These are phyloP conservation scores for Microctonus hyperodae DNA, from an alignment of 2,888 invertebrate genomes.

Conservation along the genomic window DNA sequence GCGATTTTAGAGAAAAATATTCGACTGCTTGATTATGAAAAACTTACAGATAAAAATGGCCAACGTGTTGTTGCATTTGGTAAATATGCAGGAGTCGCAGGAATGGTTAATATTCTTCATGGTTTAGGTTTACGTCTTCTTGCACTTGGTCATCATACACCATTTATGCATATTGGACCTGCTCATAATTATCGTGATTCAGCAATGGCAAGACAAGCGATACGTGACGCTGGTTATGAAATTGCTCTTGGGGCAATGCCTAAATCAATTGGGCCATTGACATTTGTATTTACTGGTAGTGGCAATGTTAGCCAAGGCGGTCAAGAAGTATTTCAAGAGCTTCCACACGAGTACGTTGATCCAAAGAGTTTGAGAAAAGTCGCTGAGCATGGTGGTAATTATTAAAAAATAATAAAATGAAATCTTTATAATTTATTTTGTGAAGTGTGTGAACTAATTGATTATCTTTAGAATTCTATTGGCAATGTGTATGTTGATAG, in stretches of 20 bases:
- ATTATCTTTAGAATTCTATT: not conserved
- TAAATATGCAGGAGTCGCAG: constrained; percentile 97
- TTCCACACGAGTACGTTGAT: constrained; percentile 97
- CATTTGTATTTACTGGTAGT: constrained; percentile 97
- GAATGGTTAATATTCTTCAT: constrained; percentile 98
- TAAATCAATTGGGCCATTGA: constrained; percentile 94
- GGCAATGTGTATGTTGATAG: constrained; percentile 2
- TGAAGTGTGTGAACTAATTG: not conserved
- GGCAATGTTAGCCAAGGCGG: constrained; percentile 94
- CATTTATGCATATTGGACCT: constrained; percentile 98
- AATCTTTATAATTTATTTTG: not conserved
- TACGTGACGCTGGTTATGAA: constrained; percentile 99
- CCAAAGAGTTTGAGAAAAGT: constrained; percentile 95
- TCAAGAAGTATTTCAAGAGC: constrained; percentile 93
- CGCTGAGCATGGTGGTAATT: constrained; percentile 93
- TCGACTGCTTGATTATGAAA: constrained; percentile 96
- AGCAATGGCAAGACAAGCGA: constrained; percentile 96
- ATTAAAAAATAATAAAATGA: constrained; percentile 19
- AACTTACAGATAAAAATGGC: constrained; percentile 88
- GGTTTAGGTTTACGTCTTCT: constrained; percentile 92
- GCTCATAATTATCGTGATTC: constrained; percentile 99
- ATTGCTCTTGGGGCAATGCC: constrained; percentile 96
- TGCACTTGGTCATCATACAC: constrained; percentile 98
- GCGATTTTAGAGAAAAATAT: constrained; percentile 97
- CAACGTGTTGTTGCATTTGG: constrained; percentile 97